Conservation (phyloP, 2,797 vertebrate genomes). For the Emydoidea blandingii region DNA sequence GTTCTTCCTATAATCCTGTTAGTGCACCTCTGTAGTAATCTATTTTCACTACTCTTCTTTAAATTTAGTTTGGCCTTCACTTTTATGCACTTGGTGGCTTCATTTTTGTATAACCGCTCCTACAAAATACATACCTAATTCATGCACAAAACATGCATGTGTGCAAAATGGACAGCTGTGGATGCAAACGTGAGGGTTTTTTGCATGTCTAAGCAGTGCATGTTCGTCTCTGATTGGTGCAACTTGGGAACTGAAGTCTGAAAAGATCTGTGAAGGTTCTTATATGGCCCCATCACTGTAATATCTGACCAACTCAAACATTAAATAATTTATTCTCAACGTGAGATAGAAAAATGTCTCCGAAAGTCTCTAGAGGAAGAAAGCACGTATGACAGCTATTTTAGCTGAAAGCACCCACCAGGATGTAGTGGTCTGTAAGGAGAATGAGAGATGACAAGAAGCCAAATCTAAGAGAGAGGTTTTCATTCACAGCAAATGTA, state of each 20-base stretch:
- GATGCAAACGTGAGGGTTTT: background rate
- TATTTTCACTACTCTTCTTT: background rate
- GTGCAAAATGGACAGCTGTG: background rate
- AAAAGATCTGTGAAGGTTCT: slow-evolving; percentile 19
- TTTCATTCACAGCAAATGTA: slow-evolving; percentile 89
- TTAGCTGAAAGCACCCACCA: slow-evolving; percentile 81
- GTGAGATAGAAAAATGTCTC: background rate
- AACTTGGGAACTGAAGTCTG: background rate
- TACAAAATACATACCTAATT: background rate
- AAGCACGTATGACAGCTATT: background rate
- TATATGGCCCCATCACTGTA: background rate
- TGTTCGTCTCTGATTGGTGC: background rate
- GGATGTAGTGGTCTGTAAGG: slow-evolving; percentile 90
- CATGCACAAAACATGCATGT: background rate
- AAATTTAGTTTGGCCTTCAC: background rate
- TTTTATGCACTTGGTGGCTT: background rate
- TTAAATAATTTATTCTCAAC: background rate
- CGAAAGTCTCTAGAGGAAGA: background rate
- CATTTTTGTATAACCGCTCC: background rate
- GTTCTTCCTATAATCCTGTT: background rate
- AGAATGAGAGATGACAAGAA: slow-evolving; percentile 93
- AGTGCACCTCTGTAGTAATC: background rate
- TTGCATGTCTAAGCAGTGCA: background rate
- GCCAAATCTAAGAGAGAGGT: slow-evolving; percentile 86
- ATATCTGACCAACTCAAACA: background rate